Conservation (phyloP, 2,113 vertebrate genomes). For the Rhabdornis inornatus region DNA sequence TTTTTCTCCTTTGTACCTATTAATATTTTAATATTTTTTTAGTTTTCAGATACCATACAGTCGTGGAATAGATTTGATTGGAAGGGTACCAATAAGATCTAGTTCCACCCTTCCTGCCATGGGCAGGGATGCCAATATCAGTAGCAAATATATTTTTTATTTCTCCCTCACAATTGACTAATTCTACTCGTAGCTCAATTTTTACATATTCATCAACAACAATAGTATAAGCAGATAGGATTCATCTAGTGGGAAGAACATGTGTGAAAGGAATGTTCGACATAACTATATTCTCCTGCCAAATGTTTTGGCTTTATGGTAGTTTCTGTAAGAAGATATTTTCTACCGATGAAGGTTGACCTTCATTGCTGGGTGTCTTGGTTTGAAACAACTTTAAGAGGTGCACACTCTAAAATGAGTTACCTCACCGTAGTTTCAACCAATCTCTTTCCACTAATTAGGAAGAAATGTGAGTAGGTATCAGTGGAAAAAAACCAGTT, state of each 20-base stretch:
- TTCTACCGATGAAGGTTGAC: background rate
- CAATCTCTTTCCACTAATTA: background rate
- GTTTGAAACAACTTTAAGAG: background rate
- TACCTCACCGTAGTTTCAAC: background rate
- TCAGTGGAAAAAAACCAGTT: background rate
- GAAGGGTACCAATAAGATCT: background rate
- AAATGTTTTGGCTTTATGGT: background rate
- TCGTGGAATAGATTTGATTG: background rate
- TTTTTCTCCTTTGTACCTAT: background rate
- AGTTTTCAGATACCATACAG: background rate
- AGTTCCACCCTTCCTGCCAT: background rate
- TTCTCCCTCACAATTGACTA: background rate
- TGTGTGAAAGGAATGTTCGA: background rate
- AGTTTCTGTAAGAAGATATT: background rate
- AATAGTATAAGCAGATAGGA: background rate
- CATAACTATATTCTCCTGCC: background rate
- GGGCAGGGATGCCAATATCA: background rate
- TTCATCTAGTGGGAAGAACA: background rate
- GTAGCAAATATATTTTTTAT: background rate
- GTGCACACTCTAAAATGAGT: background rate
- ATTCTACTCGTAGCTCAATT: background rate
- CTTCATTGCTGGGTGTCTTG: background rate
- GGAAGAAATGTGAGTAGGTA: background rate
- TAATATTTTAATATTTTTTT: background rate
- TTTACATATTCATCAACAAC: background rate